phyloP scores from a whole-genome alignment of 2,797 vertebrate species.

The Salmo trutta region DNA sequence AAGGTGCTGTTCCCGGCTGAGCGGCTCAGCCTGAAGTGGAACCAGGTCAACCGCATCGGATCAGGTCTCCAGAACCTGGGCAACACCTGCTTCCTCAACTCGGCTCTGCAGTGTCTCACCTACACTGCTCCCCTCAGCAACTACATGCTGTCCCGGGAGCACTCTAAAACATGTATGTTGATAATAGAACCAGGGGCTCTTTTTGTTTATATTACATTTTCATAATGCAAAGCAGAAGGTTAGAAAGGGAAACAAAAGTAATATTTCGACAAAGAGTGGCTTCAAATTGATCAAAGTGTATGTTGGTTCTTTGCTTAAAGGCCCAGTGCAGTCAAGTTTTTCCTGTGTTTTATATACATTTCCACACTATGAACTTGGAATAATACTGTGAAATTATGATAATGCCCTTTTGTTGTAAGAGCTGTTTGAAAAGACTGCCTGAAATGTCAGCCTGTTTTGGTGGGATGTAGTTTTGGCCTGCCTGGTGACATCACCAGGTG shows the following conservation, averaged over 20 bases:
- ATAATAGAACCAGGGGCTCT: not conserved
- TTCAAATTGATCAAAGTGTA: not conserved
- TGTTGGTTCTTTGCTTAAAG: not conserved
- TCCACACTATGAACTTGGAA: no score
- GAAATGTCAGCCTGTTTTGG: no score
- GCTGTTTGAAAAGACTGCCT: no score
- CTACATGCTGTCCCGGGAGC: conserved; percentile 94
- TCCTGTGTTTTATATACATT: no score
- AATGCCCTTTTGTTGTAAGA: no score
- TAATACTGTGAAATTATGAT: no score
- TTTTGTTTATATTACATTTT: not conserved
- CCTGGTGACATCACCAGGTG: no score
- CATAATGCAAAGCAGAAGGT: not conserved
- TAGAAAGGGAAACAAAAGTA: not conserved
- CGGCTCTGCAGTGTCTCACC: conserved; percentile 92
- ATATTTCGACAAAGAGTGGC: not conserved
- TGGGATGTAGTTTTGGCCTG: no score
- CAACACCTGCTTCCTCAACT: conserved; percentile 97
- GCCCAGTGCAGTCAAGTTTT: not conserved
- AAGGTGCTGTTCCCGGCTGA: conserved; percentile 92
- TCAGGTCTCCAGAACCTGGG: conserved; percentile 96
- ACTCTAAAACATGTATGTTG: conserved; percentile 91
- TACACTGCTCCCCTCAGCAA: conserved; percentile 95
- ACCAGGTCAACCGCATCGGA: conserved; percentile 87
- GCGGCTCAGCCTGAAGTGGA: conserved; percentile 92